Evolutionary conservation across 2,113 vertebrate genomes (phyloP).

Genomic region (Solea senegalensis): DNA sequence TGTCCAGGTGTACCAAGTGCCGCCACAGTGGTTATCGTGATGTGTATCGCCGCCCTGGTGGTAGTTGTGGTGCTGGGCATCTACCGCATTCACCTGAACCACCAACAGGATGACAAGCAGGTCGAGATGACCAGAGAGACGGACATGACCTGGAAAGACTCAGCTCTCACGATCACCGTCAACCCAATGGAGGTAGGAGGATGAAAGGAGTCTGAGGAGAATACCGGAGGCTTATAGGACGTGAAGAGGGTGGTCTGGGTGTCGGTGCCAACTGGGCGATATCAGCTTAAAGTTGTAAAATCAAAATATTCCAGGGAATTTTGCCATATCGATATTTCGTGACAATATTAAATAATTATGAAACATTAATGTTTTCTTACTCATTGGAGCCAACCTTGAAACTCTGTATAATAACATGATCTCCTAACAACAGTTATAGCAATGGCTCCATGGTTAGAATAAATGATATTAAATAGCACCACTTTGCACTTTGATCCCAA

Average conservation of each 20-base stretch:
- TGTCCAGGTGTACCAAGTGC: conserved; percentile 87
- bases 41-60: conserved; percentile 89
- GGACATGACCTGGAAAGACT: conserved; percentile 90
- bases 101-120: conserved; percentile 82
- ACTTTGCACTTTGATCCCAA: too few relatives aligned
- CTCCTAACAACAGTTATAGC: too few relatives aligned
- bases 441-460: too few relatives aligned
- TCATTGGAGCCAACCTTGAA: too few relatives aligned
- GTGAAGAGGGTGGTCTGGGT: neutral
- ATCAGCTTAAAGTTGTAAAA: too few relatives aligned
- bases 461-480: too few relatives aligned
- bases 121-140: conserved; percentile 81
- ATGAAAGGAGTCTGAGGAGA: neutral
- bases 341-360: too few relatives aligned
- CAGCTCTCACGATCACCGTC: conserved; percentile 92
- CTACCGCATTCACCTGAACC: conserved; percentile 86
- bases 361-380: too few relatives aligned
- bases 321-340: too few relatives aligned
- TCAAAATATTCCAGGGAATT: too few relatives aligned
- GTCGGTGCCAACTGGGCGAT: neutral
- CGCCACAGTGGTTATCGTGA: conserved; percentile 86
- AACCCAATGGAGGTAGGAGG: conserved; percentile 96
- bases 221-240: too few relatives aligned
- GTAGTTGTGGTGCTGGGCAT: conserved; percentile 88
- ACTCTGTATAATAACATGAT: too few relatives aligned